A percentile compares a stretch with the other conserved stretches of the same genome.
Evolutionary conservation across 30 jellyfish, hydroid and myxozoan genomes (phyloP).

Genomic region (Morbakka virulenta): DNA sequence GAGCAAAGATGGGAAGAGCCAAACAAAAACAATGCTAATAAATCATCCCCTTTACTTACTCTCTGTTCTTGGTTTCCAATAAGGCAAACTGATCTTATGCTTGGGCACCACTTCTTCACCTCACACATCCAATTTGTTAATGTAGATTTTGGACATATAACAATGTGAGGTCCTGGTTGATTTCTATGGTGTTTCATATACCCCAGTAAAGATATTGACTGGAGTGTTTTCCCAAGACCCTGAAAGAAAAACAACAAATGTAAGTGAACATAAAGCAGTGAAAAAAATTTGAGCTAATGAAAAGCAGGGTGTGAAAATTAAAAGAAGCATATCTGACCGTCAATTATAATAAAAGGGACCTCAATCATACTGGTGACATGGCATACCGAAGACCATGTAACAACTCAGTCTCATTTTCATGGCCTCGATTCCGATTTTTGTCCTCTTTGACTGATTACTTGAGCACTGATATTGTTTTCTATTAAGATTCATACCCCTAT

Average conservation of each 20-base stretch:
- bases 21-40: background rate
- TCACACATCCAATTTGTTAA: slow-evolving; percentile 99
- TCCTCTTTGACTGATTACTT: too few species aligned
- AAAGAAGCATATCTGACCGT: too few species aligned
- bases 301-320: too few species aligned
- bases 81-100: slow-evolving; percentile 78
- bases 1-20: too few species aligned
- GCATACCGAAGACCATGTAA: too few species aligned
- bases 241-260: background rate
- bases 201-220: slow-evolving; percentile 91
- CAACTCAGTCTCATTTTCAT: too few species aligned
- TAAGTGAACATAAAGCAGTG: background rate
- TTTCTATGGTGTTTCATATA: slow-evolving; percentile 97
- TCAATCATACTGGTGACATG: too few species aligned
- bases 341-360: too few species aligned
- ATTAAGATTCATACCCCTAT: too few species aligned
- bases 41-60: slow-evolving; percentile 62
- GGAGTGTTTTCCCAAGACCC: slow-evolving; percentile 99
- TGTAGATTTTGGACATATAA: slow-evolving; percentile 98
- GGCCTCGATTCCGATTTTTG: too few species aligned
- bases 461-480: too few species aligned
- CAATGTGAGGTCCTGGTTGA: slow-evolving; percentile 98
- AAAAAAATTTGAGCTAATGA: too few species aligned
- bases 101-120: slow-evolving; percentile 93
- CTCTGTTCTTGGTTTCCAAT: slow-evolving; percentile 97